phyloP scores from a whole-genome alignment of 2,113 vertebrate species.

The Clarias gariepinus region DNA sequence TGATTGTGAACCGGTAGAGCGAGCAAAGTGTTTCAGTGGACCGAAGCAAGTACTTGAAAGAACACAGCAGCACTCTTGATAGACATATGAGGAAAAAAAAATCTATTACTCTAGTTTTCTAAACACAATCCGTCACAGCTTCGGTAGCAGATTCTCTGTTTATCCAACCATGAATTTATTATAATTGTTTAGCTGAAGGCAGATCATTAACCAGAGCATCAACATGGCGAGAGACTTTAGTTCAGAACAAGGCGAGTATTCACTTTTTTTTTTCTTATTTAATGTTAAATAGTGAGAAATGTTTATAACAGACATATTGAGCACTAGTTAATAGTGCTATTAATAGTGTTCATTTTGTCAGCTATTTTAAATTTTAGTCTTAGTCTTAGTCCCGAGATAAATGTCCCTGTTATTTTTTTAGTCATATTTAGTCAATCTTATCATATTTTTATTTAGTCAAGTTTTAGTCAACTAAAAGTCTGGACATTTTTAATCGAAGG shows the following conservation, averaged over 20 bases:
- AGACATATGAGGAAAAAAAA: not conserved
- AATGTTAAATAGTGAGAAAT: not conserved
- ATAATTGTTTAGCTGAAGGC: not conserved
- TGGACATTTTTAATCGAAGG: too few species aligned
- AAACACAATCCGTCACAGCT: not conserved
- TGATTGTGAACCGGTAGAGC: not conserved
- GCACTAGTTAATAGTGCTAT: slow-evolving; percentile 10
- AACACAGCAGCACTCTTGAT: not conserved
- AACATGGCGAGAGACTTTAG: not conserved
- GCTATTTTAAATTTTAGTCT: too few species aligned
- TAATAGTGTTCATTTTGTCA: too few species aligned
- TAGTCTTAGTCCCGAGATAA: too few species aligned
- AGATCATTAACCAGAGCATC: not conserved
- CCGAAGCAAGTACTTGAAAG: not conserved
- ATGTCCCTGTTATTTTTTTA: too few species aligned
- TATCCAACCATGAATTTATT: not conserved
- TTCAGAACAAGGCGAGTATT: not conserved
- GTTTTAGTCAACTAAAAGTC: too few species aligned
- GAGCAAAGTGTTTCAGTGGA: not conserved
- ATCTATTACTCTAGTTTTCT: not conserved
- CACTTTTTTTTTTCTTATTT: not conserved
- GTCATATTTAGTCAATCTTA: too few species aligned
- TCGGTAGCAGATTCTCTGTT: not conserved
- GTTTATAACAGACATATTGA: not conserved
- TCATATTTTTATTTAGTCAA: too few species aligned